These are phyloP conservation scores for Rotaria magnacalcarata DNA, from an alignment of 2,888 invertebrate genomes.

Conservation along the genomic window DNA sequence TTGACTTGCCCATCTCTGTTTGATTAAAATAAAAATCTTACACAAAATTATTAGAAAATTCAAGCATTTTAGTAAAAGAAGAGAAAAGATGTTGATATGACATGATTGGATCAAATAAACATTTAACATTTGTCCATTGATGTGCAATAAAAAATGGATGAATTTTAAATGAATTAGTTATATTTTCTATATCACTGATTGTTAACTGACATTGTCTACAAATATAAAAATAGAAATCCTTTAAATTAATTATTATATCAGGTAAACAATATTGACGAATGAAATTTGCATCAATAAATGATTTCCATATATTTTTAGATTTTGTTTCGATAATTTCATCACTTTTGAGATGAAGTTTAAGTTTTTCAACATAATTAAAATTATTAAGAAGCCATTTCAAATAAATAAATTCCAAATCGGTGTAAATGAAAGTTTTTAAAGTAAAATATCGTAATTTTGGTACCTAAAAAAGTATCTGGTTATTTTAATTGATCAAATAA, in stretches of 20 bases:
- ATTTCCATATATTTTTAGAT: background rate
- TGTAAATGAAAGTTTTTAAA: background rate
- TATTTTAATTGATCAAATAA: background rate
- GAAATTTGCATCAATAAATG: background rate
- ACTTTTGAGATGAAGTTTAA: background rate
- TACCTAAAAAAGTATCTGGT: background rate
- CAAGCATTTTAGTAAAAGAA: background rate
- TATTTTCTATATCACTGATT: background rate
- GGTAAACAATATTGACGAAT: constrained; percentile 1
- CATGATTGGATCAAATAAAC: background rate
- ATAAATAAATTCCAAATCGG: background rate
- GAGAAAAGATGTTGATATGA: background rate
- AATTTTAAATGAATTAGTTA: background rate
- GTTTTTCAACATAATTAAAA: background rate
- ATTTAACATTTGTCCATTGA: background rate
- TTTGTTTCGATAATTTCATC: background rate
- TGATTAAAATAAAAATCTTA: background rate
- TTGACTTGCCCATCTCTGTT: too few relatives aligned
- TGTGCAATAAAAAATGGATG: background rate
- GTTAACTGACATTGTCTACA: background rate
- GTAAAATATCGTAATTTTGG: background rate
- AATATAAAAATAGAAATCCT: background rate
- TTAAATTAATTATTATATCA: background rate
- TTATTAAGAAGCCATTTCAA: constrained; percentile 3
- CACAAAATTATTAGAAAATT: background rate